A percentile compares a stretch with the other conserved stretches of the same genome.
Evolutionary conservation across 2,888 invertebrate species (phyloP).

Genomic region (Rhamnusium bicolor): DNA sequence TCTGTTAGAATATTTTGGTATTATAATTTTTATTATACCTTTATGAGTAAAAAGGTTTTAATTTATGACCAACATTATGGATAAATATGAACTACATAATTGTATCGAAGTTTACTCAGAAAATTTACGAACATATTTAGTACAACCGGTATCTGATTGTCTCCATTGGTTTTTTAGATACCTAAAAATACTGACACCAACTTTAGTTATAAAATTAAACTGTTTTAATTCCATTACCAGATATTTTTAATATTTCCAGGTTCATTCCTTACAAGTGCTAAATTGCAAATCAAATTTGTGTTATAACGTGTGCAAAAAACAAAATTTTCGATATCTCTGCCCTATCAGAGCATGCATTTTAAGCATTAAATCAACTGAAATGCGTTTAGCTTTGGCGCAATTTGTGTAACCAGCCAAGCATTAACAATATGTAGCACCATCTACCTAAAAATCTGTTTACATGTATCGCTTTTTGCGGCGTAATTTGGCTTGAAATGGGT

Average conservation of each 20-base stretch:
- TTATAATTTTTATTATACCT: too few species aligned
- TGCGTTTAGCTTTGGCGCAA: conserved; percentile 43
- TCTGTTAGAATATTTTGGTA: too few species aligned
- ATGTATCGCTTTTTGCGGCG: neutral
- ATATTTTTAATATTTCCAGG: neutral
- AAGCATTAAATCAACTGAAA: conserved; percentile 46
- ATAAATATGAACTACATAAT: too few species aligned
- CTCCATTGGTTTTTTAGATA: too few species aligned
- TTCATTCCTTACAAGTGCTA: neutral
- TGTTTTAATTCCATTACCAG: neutral
- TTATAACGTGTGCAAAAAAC: conserved; percentile 41
- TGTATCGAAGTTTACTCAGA: too few species aligned
- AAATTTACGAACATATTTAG: too few species aligned
- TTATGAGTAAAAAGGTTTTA: too few species aligned
- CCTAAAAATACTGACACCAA: too few species aligned
- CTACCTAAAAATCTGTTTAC: conserved; percentile 39
- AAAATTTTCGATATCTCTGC: conserved; percentile 34
- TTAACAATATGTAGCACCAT: conserved; percentile 35
- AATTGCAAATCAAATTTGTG: conserved; percentile 33
- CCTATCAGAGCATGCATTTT: conserved; percentile 46
- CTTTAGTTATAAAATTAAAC: too few species aligned
- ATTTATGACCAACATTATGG: too few species aligned
- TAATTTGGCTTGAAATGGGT: conserved; percentile 4
- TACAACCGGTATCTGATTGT: too few species aligned
- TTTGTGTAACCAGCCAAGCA: conserved; percentile 42